Evolutionary conservation across 2,113 vertebrate genomes (phyloP).

Genomic region (Chrysochloris asiatica): DNA sequence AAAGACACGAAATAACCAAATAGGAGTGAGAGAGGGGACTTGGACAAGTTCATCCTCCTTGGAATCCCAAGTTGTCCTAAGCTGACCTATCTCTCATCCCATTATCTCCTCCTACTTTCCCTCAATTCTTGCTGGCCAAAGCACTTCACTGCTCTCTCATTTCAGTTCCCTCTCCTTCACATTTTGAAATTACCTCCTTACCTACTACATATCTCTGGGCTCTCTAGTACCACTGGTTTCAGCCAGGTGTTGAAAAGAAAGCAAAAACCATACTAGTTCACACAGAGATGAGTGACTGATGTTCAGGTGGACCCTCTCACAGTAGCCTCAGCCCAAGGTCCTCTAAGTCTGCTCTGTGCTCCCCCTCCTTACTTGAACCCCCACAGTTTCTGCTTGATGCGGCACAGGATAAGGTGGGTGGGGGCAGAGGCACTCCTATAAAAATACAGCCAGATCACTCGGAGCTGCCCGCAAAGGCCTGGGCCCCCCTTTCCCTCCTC

Average conservation of each 20-base stretch:
- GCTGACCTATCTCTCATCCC: not conserved
- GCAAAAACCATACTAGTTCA: too few relatives aligned
- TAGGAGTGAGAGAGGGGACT: not conserved
- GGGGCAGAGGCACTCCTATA: not conserved
- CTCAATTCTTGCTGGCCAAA: not conserved
- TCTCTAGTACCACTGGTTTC: not conserved
- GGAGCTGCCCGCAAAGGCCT: not conserved
- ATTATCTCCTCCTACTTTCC: not conserved
- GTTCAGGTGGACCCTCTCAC: not conserved
- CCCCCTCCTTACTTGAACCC: too few relatives aligned
- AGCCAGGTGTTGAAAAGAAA: not conserved
- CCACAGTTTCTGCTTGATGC: not conserved
- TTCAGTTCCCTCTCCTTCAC: not conserved
- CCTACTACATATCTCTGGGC: accelerated
- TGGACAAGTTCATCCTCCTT: not conserved
- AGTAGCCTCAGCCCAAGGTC: not conserved
- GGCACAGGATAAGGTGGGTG: not conserved
- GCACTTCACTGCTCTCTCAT: too few relatives aligned
- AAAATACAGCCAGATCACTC: too few relatives aligned
- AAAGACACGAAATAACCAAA: not conserved
- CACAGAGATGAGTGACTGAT: not conserved
- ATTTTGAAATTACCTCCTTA: not conserved
- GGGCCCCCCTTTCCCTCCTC: not conserved
- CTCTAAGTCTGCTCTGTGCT: not conserved
- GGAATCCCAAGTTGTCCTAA: not conserved